Evolutionary conservation across 2,888 invertebrate genomes (phyloP).

Genomic region (Lepidocyrtoides sp.): DNA sequence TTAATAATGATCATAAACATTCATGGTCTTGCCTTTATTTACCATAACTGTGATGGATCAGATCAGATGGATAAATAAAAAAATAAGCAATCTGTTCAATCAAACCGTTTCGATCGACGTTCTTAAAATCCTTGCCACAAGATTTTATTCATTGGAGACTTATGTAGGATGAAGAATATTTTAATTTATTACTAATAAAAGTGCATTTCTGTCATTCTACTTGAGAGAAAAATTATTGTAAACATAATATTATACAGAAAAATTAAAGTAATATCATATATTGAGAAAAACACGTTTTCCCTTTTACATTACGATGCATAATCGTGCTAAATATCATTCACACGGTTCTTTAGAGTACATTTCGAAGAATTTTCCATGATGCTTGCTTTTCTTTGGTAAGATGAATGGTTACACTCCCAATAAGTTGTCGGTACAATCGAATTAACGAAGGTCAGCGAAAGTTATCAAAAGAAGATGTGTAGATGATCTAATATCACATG

Average conservation of each 20-base stretch:
- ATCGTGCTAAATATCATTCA: background rate
- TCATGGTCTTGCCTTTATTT: no score
- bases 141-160: background rate
- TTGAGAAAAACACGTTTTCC: background rate
- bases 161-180: background rate
- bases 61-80: no score
- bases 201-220: background rate
- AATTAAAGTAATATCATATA: background rate
- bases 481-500: background rate
- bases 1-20: no score
- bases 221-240: background rate
- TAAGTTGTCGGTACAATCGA: background rate
- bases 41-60: no score
- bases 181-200: background rate
- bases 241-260: no score
- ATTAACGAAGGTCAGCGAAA: conserved; percentile 49
- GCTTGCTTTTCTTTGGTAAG: no score
- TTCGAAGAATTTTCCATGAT: conserved; percentile 51
- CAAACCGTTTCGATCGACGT: no score
- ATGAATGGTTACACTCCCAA: no score
- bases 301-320: no score
- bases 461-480: conserved; percentile 48
- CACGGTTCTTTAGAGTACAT: background rate
- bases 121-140: no score
- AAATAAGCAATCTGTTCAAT: no score